Percentiles rank a stretch among this genome's conserved stretches.
Evolutionary conservation across 2,797 vertebrate genomes (phyloP).

Genomic region (Malacoctenus gilli): DNA sequence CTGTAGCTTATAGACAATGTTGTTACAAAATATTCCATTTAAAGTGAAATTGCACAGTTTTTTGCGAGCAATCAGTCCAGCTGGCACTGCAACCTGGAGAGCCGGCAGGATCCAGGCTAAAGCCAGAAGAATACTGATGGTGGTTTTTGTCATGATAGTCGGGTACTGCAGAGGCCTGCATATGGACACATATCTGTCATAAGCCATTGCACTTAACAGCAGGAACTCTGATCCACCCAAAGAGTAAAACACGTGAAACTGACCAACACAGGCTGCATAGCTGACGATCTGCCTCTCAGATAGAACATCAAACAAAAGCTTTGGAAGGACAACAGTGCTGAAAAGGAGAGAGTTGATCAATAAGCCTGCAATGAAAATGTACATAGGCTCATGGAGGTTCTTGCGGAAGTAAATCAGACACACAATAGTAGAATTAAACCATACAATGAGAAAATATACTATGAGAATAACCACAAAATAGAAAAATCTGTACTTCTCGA

Average conservation of each 20-base stretch:
- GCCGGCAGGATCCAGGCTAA: slow-evolving; percentile 26
- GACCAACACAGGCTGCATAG: slow-evolving; percentile 31
- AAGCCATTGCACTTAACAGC: slow-evolving; percentile 44
- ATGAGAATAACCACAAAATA: slow-evolving; percentile 32
- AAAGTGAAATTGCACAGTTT: slow-evolving; percentile 1
- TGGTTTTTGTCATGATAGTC: slow-evolving; percentile 14
- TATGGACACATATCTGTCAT: slow-evolving; percentile 53
- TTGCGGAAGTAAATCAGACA: slow-evolving; percentile 25
- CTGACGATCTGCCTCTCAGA: slow-evolving; percentile 43
- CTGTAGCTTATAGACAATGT: neutral
- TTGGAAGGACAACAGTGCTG: slow-evolving; percentile 42
- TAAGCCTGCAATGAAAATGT: slow-evolving; percentile 61
- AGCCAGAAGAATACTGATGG: slow-evolving; percentile 8
- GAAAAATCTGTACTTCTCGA: slow-evolving; percentile 35
- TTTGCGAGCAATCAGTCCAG: neutral
- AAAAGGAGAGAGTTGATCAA: slow-evolving; percentile 35
- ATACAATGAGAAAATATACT: slow-evolving; percentile 36
- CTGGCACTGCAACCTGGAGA: neutral
- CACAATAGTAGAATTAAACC: slow-evolving; percentile 39
- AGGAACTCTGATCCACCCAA: slow-evolving; percentile 26
- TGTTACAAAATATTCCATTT: slow-evolving; percentile 27
- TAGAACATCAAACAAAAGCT: slow-evolving; percentile 41
- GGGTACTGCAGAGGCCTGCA: slow-evolving; percentile 50
- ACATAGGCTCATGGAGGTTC: slow-evolving; percentile 65
- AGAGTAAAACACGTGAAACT: slow-evolving; percentile 24